Base-by-base conservation (phyloP, 2,797 vertebrate genomes). In the Steatocranus sp. region DNA sequence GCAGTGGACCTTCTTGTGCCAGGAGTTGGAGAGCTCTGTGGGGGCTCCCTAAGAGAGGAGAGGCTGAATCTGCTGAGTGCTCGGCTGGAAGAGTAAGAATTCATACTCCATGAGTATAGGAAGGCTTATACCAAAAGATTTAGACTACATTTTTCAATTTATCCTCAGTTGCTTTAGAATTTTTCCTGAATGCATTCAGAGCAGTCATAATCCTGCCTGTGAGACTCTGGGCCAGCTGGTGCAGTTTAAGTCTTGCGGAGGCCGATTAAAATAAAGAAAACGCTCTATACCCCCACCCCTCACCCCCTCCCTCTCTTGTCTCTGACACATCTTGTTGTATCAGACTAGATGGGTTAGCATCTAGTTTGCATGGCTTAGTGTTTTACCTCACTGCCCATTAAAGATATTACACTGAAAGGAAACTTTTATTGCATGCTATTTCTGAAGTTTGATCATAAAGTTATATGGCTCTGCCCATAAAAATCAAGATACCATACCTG, bases 1-100 rank as follows among this genome's bases (percentile, higher is more conserved):
- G 98, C 99, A 36, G 97, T 99, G 86, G 99, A 99, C 93, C 98
- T 99, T 25, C 96, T 99, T 1, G 97, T 99, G 81, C 98, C 99
- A 49, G 97, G 96, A 81, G 93, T 98, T n/a, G 99, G 99, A 76
- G 98, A 99, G 91, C 93, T 99, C 82, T 99, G 97, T 77, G 99
- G 99, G 82, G 99, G 98, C 82, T 97, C 98, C 36, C 95, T 99
- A 78, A 97, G 98, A 90, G 99, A 99, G 76, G 99, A 99, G 86
- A 96, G 98, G 75, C 94, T 96, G 80, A 95, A 96, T 75, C 85
- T 97, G 83, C 96, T 99, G 0, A 91, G 93, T n/a, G 93, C 96
- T 48, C 97, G 96, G 15, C 93, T 99, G 38, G 89, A 96, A 85
- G 96, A 95, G 99, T 99, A 96, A 74, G 92, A 80, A 36, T 75